Percentiles rank a stretch among this genome's conserved stretches.
These are phyloP conservation scores for Acanthurus tractus DNA, from an alignment of 2,797 vertebrate species.

Conservation along the genomic window DNA sequence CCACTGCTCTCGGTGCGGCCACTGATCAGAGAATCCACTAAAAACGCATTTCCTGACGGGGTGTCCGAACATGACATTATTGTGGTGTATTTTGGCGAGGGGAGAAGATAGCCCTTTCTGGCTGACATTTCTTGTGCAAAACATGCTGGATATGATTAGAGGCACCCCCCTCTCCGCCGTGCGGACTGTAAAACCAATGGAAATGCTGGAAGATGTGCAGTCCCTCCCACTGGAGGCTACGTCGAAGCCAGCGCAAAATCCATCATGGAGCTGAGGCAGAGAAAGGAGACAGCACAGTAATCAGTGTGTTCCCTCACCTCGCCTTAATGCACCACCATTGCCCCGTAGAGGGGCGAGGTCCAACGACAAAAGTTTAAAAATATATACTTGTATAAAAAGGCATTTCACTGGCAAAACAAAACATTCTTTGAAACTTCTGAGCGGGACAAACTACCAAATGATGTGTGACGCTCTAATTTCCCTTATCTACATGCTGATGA, in stretches of 20 bases:
- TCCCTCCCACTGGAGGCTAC: constrained; percentile 91
- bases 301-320: constrained; percentile 75
- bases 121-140: constrained; percentile 99
- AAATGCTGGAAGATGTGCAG: constrained; percentile 85
- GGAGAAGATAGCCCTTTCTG: constrained; percentile 99
- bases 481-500: constrained; percentile 4
- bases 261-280: constrained; percentile 86
- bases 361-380: constrained; percentile 47
- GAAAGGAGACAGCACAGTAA: constrained; percentile 77
- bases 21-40: constrained; percentile 98
- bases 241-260: constrained; percentile 85
- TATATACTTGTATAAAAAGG: not conserved
- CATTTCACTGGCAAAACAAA: not conserved
- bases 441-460: not conserved
- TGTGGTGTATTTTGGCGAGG: constrained; percentile 98
- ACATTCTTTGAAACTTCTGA: not conserved
- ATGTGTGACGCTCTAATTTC: constrained; percentile 1
- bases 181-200: constrained; percentile 92
- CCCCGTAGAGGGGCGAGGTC: constrained; percentile 51
- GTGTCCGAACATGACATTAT: constrained; percentile 99
- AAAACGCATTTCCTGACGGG: constrained; percentile 96
- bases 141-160: constrained; percentile 99
- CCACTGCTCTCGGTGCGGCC: constrained; percentile 91
- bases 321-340: constrained; percentile 71
- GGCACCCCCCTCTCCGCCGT: constrained; percentile 91